These are phyloP conservation scores for Crenichthys baileyi DNA, from an alignment of 2,797 vertebrate genomes.

Conservation along the genomic window DNA sequence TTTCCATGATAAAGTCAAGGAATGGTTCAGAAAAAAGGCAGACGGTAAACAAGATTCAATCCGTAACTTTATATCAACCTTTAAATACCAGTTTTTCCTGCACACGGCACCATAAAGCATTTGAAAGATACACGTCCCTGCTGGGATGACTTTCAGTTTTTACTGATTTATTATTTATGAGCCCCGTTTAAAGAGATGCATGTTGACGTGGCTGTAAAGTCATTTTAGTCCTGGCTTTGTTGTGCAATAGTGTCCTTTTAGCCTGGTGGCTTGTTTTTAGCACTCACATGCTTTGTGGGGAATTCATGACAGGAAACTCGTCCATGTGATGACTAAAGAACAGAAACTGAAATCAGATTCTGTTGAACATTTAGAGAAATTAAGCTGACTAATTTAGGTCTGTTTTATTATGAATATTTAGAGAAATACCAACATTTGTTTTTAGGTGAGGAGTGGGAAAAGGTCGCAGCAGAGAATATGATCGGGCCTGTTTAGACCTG, in stretches of 20 bases:
- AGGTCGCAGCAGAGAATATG: not conserved
- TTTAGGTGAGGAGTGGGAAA: not conserved
- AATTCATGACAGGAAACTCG: not conserved
- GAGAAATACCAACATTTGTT: not conserved
- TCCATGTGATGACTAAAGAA: not conserved
- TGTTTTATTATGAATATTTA: not conserved
- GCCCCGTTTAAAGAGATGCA: not conserved
- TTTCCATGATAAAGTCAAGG: not conserved
- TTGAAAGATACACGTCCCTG: accelerated
- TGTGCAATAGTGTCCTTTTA: not conserved
- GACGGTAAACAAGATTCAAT: not conserved
- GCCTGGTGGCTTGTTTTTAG: slow-evolving; percentile 7
- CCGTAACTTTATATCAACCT: not conserved
- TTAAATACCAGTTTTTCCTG: not conserved
- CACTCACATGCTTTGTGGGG: not conserved
- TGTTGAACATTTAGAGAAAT: not conserved
- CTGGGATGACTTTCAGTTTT: slow-evolving; percentile 8
- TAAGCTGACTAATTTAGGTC: not conserved
- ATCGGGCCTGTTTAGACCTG: not conserved
- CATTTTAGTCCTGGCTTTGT: not conserved
- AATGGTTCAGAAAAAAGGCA: not conserved
- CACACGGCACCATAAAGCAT: not conserved
- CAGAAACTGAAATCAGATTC: not conserved
- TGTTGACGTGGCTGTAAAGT: not conserved
- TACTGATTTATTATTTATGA: not conserved